Base-by-base conservation (phyloP, 2,113 vertebrate species). In the Seriola quinqueradiata region DNA sequence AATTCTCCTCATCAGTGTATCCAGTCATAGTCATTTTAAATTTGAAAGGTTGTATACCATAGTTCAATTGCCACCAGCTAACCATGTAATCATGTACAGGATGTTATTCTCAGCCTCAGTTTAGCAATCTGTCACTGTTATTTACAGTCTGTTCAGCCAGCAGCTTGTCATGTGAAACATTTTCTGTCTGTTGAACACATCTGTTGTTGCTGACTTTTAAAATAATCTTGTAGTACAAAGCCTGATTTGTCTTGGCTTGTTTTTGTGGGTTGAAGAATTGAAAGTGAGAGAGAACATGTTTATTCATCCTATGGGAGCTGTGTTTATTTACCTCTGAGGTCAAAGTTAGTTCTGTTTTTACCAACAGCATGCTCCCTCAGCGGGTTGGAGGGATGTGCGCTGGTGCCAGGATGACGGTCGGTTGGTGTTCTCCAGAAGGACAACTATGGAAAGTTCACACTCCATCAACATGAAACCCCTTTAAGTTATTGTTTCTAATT, bases 371-470 rank as follows among this genome's bases (percentile, higher is more conserved):
- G 32, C 8, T 40, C 57, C 50, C 52, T 66, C 66, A 25, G 40
- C 2, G 16, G 59, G 57, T 28, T 60, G 57, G 17, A 40, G 40
- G 40, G 6, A 1, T 16, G 23, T 32, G 64, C 9, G 32, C 63
- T 0, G 2, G 13, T 77, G 79, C 59, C 79, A 86, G 65, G 46
- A 81, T 64, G 68, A 70, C 48, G 36, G 44, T 38, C 3, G 1
- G 28, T 61, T 80, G 32, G 25, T 81, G 21, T 0, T 79, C 17
- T 70, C 66, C 61, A 25, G 40, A 21, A 57, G 54, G 59, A 65
- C 0, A 72, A 75, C 81, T 52, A 69, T 81, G 60, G 71, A 83
- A 83, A 71, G 58, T 77, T 84, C 81, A 69, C 63, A 80, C 63
- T 36, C 40, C 16, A 0, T 68, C 25, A 81, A 75, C 17, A 72